A percentile compares a stretch with the other conserved stretches of the same genome.
Conservation (phyloP, 2,113 vertebrate species). For the Castor canadensis region DNA sequence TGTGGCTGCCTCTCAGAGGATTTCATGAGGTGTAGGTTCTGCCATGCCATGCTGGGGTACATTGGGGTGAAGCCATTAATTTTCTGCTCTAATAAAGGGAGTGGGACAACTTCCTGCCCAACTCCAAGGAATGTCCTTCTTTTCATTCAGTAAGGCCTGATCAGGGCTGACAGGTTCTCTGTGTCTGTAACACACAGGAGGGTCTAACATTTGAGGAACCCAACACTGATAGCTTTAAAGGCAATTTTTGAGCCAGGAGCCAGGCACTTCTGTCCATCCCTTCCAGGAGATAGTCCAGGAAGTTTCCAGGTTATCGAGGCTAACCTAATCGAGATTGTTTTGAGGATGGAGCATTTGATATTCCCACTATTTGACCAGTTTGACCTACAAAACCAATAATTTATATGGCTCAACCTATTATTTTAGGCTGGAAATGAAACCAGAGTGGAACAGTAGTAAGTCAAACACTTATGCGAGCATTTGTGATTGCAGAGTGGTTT, state of each 20-base stretch:
- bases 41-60: fast-evolving
- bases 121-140: background rate
- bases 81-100: background rate
- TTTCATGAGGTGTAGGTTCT: background rate
- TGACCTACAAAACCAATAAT: background rate
- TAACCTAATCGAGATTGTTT: background rate
- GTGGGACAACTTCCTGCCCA: background rate
- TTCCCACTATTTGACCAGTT: background rate
- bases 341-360: background rate
- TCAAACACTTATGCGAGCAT: background rate
- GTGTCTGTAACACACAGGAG: background rate
- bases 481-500: background rate
- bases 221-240: fast-evolving
- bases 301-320: too few relatives aligned
- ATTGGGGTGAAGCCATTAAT: fast-evolving
- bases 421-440: background rate
- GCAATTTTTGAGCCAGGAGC: background rate
- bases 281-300: background rate
- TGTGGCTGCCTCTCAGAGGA: background rate
- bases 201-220: background rate
- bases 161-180: background rate
- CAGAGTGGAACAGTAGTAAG: background rate
- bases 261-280: background rate
- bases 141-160: background rate
- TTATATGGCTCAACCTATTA: background rate